Evolutionary conservation across 2,113 vertebrate genomes (phyloP).

Genomic region (Perca fluviatilis): DNA sequence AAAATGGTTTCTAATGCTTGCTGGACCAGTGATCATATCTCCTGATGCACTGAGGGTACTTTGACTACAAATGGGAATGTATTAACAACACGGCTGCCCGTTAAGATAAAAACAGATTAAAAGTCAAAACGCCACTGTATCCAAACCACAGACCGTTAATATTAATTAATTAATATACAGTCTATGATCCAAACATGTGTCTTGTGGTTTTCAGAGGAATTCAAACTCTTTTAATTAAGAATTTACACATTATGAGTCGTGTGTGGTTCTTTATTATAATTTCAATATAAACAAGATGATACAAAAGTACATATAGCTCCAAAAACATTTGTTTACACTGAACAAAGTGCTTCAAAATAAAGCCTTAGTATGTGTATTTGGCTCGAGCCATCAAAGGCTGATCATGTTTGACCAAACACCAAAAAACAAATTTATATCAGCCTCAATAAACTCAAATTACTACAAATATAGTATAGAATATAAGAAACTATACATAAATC

Average conservation of each 20-base stretch:
- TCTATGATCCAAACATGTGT: not conserved
- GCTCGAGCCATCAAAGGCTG: not conserved
- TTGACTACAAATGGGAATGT: not conserved
- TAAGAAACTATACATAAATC: not conserved
- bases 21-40: not conserved
- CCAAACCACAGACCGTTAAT: not conserved
- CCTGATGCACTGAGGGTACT: not conserved
- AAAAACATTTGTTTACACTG: slow-evolving; percentile 1
- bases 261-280: slow-evolving; percentile 47
- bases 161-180: too few relatives aligned
- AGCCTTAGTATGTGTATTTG: not conserved
- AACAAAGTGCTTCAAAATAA: not conserved
- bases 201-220: not conserved
- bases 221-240: not conserved
- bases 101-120: not conserved
- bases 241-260: not conserved
- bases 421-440: not conserved
- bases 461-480: not conserved
- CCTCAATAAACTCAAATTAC: not conserved
- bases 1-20: not conserved
- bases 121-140: too few relatives aligned
- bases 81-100: not conserved
- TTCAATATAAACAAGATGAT: slow-evolving; percentile 15
- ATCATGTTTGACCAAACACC: not conserved
- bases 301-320: slow-evolving; percentile 1